Evolutionary conservation across 2,113 vertebrate species (phyloP).

Genomic region (Vulpes ferrilata): DNA sequence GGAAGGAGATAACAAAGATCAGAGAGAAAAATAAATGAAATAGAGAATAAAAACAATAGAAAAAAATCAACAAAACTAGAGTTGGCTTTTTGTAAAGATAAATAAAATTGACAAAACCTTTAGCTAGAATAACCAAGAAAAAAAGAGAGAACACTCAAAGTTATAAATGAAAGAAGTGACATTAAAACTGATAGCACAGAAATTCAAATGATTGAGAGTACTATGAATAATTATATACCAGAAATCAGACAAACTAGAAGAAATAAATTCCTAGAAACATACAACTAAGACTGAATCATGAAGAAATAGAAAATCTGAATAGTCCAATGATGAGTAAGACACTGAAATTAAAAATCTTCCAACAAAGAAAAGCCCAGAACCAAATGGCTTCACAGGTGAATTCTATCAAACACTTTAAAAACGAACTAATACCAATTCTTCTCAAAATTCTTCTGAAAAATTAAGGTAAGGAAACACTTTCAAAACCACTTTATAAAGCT

Average conservation of each 20-base stretch:
- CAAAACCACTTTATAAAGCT: neutral
- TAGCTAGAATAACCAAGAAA: neutral
- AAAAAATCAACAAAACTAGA: neutral
- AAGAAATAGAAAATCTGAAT: neutral
- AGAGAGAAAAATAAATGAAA: neutral
- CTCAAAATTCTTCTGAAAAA: neutral
- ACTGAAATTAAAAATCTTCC: neutral
- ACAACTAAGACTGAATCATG: neutral
- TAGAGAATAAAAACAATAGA: neutral
- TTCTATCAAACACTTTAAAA: neutral
- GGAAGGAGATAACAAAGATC: neutral
- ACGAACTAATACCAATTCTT: neutral
- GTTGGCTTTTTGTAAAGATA: neutral
- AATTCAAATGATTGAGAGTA: neutral
- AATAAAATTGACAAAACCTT: neutral
- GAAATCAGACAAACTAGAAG: neutral
- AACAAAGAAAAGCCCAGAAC: neutral
- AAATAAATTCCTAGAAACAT: neutral
- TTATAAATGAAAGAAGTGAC: neutral
- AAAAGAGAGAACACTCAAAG: neutral
- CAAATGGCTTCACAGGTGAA: neutral
- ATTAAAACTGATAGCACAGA: neutral
- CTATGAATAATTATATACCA: neutral
- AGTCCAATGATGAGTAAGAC: neutral
- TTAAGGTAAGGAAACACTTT: neutral